Evolutionary conservation across 1,140 invertebrate species (phyloP).

Genomic region (Bemisia tabaci): DNA sequence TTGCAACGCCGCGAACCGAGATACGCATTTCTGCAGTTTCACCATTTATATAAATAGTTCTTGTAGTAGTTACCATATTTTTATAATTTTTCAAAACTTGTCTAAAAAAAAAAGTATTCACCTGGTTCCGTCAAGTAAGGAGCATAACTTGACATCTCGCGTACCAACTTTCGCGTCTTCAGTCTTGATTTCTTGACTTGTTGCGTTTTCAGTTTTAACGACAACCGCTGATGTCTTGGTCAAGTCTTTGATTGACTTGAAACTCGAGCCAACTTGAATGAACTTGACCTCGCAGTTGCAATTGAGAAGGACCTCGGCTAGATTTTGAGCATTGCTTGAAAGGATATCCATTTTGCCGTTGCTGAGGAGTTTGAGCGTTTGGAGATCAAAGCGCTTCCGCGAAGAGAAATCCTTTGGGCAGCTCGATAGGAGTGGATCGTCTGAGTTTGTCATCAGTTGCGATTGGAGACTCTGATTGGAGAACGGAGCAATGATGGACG

Average conservation of each 20-base stretch:
- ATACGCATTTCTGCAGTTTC: too few relatives aligned
- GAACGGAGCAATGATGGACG: constrained; percentile 29
- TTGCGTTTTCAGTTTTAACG: not conserved
- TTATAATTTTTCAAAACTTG: too few relatives aligned
- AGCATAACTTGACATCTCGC: too few relatives aligned
- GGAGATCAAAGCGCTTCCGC: constrained; percentile 46
- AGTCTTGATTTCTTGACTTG: not conserved
- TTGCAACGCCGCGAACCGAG: too few relatives aligned
- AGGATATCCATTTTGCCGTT: constrained; percentile 43
- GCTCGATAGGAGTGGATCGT: constrained; percentile 65
- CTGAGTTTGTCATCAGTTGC: constrained; percentile 72
- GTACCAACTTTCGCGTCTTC: too few relatives aligned
- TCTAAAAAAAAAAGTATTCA: too few relatives aligned
- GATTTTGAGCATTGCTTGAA: constrained; percentile 36
- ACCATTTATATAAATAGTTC: too few relatives aligned
- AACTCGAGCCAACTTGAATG: constrained; percentile 35
- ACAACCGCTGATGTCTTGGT: not conserved
- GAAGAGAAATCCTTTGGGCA: constrained; percentile 65
- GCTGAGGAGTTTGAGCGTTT: constrained; percentile 42
- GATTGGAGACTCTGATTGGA: constrained; percentile 38
- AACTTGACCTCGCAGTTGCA: constrained; percentile 48
- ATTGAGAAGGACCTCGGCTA: constrained; percentile 45
- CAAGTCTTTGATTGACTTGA: not conserved
- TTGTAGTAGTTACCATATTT: too few relatives aligned
- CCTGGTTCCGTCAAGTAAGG: too few relatives aligned